Base-by-base conservation (phyloP, 2,888 invertebrate species). In the Brenthis ino region DNA sequence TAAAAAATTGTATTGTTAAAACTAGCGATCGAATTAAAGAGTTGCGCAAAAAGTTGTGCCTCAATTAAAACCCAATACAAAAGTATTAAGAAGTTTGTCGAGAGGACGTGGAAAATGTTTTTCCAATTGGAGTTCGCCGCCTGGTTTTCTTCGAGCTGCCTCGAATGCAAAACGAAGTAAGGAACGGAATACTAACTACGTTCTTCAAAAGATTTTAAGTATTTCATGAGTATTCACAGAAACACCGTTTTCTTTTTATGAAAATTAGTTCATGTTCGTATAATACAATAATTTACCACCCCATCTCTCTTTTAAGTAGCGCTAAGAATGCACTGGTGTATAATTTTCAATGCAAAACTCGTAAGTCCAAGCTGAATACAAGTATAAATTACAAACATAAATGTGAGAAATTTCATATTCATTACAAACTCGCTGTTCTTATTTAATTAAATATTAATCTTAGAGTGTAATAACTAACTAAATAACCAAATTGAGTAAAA, bases 11-110 rank as follows among this genome's bases (percentile, higher is more conserved):
- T 20, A 20, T 68, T 64, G 53, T 63, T 43, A 68, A 72, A 61
- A 69, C 61, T 55, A 68, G 70, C 68, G 71, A 71, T 71, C 67
- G 68, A 70, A 72, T 74, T 61, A 70, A 69, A 69, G 67, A 70
- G 72, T 57, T 72, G 66, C 66, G 53, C 61, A 68, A 67, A 64
- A 75, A 76, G 72, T 75, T 74, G 51, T 61, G 67, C 58, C 78
- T 81, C 81, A 82, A 84, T 83, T 83, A 83, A 83, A 81, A 82
- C 72, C 81, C 81, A 82, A 83, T 82, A 82, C 78, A 79, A 79
- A 81, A 81, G 79, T 79, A 80, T 81, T 79, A 76, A 77, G 78
- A 84, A 82, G 76, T 83, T 82, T 76, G 75, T 76, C 77, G 76
- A 77, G 75, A 63, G 76, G 79, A 79, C 80, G 79, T 79, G 77